Evolutionary conservation across 2,113 vertebrate species (phyloP), one percentile per base, ranked within the genome.

Genomic region (Clarias macrocephalus): DNA sequence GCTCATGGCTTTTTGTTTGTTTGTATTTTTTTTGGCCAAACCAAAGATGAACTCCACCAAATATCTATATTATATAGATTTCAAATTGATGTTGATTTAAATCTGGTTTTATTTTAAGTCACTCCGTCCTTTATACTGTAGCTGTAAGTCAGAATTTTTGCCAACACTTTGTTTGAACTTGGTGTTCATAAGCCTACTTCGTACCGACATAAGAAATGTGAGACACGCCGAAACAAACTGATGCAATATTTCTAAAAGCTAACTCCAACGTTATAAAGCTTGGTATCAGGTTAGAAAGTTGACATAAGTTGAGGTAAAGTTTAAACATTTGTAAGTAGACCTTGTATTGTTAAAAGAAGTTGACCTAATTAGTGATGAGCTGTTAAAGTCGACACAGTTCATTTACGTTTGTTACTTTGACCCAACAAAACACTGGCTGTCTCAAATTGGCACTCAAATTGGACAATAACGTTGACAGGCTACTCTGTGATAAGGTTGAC

Each of bases 21-120:
- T 48, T 48, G 48, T 48, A 8, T 48, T 37, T 37, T 37, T 37
- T 37, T 48, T 8, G 48, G 86, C 86, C 88, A 89, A 88, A 88
- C 84, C 86, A 83, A 91, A 89, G 79, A 88, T 56, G 9, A 25
- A 77, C 48, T 59, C 19, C 52, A 80, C 57, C 42, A 86, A 48
- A 76, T 37, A 37, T 37, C 33, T 37, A 37, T 2, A 37, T 62
- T 66, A 23, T 72, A 37, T 12, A 13, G 33, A 21, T 72, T 8
- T 9, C 28, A 33, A 8, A 10, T 21, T 1, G 72, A 25, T 25
- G 48, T 48, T 48, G 7, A 48, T 48, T 48, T 12, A n/a, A 76
- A 52, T 25, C 42, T 25, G 21, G 2, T 21, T 16, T 70, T 28
- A 8, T 33, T 70, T 8, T 70, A 30, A 33, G 30, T 19, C 9